Base-by-base conservation (phyloP, 2,888 invertebrate species). In the Oscheius sp. region DNA sequence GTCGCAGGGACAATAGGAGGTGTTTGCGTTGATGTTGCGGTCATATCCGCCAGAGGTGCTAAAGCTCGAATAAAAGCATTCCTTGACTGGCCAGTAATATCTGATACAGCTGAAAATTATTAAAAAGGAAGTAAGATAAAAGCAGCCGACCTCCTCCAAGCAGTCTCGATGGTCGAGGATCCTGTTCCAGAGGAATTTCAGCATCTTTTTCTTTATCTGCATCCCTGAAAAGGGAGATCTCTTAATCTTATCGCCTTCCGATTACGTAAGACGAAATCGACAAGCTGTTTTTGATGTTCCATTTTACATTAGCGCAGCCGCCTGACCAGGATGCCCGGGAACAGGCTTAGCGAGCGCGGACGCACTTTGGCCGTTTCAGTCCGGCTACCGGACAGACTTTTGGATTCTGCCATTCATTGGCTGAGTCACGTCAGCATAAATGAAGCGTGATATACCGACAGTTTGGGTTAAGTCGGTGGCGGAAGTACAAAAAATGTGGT, bases 11-110 rank as follows among this genome's bases (percentile, higher is more conserved):
- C 35, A 35, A 35, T 35, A 35, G 49, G 25, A 64, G 64, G 18
- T 16, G 25, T 21, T 23, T 25, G 49, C n/a, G 29, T 18, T 49
- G 66, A 13, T 12, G 66, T 25, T 49, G 66, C 52, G 16, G 46
- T 18, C 16, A 66, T 29, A 25, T 52, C 66, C 13, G 69, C 72
- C 25, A 78, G 43, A 25, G 76, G 76, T 46, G 75, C 74, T 2
- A 80, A 46, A 3, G 75, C 77, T 6, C 75, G 63, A 5, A 80
- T 55, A 69, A 80, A 76, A 1, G 76, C 78, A 23, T 61, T 72
- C 2, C 80, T 69, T 1, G 73, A 73, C 66, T 78, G 77, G 55
- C 45, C 69, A 0, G 76, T 73, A 5, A 78, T 29, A 21, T 74
- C 73, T 23, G 75, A 73, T n/a, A 77, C 73, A 5, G 77, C 77